These are phyloP conservation scores for Caenorhabditis macrosperma DNA, from an alignment of 2,888 invertebrate genomes.

Conservation along the genomic window DNA sequence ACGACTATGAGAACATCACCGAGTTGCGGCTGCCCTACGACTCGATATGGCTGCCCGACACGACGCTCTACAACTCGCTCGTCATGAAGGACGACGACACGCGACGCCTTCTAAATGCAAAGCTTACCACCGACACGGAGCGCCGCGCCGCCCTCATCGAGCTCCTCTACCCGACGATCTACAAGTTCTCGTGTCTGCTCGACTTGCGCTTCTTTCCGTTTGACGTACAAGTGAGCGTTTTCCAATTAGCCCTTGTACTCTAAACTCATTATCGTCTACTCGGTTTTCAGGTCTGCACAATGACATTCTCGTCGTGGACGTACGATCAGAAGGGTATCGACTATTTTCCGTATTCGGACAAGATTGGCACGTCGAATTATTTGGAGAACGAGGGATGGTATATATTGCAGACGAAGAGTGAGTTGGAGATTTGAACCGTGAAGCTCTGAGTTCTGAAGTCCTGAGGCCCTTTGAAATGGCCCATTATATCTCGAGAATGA, in stretches of 20 bases:
- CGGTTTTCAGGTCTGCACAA: constrained; percentile 77
- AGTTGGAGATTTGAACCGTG: too few relatives aligned
- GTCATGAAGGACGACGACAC: constrained; percentile 79
- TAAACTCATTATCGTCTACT: constrained; percentile 5
- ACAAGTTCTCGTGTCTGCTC: constrained; percentile 78
- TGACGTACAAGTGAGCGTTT: constrained; percentile 71
- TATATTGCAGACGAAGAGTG: constrained; percentile 74
- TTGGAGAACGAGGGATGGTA: constrained; percentile 80
- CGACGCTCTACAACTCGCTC: constrained; percentile 77
- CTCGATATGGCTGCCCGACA: constrained; percentile 79
- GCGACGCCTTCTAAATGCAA: constrained; percentile 77
- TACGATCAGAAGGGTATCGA: constrained; percentile 80
- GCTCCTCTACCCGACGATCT: constrained; percentile 79
- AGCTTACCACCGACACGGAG: constrained; percentile 75
- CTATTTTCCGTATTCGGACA: constrained; percentile 77
- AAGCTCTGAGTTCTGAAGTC: too few relatives aligned
- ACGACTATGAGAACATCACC: constrained; percentile 75
- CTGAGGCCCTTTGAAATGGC: too few relatives aligned
- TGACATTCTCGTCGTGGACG: constrained; percentile 79
- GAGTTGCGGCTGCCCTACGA: constrained; percentile 77
- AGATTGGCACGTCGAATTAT: constrained; percentile 77
- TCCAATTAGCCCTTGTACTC: constrained; percentile 13
- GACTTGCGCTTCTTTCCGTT: constrained; percentile 77
- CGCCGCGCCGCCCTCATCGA: constrained; percentile 67
- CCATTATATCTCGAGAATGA: too few relatives aligned